Conservation (phyloP, 2,797 vertebrate species). For the Emys orbicularis region DNA sequence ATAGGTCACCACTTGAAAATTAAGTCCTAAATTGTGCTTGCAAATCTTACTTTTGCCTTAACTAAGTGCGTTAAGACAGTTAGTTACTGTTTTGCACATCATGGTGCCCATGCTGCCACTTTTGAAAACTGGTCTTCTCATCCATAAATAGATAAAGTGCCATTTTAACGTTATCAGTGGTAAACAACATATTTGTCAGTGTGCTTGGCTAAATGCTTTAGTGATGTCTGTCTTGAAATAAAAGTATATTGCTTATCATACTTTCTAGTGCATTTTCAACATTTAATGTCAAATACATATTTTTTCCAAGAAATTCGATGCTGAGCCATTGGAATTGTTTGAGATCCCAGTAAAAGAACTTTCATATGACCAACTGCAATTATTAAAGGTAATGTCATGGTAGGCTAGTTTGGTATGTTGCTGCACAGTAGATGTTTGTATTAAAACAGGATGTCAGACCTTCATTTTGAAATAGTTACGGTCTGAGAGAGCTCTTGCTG, state of each 20-base stretch:
- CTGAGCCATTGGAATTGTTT: slow-evolving; percentile 89
- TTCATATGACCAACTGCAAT: slow-evolving; percentile 96
- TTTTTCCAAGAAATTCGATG: slow-evolving; percentile 90
- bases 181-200: slow-evolving; percentile 33
- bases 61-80: not conserved
- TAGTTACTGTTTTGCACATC: not conserved
- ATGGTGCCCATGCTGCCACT: not conserved
- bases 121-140: not conserved
- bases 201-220: not conserved
- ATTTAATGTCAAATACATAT: not conserved
- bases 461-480: not conserved
- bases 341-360: slow-evolving; percentile 98
- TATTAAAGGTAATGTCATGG: slow-evolving; percentile 89
- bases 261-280: not conserved
- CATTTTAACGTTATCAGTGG: not conserved
- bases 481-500: not conserved
- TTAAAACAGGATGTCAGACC: not conserved
- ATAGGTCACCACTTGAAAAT: not conserved
- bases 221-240: not conserved
- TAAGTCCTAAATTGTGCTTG: not conserved
- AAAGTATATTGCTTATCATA: not conserved
- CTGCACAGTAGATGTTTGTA: not conserved
- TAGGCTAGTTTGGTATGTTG: not conserved
- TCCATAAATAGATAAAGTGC: not conserved
- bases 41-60: not conserved